Base-by-base conservation (phyloP, 2,888 invertebrate genomes). In the Balanococcus diminutus region DNA sequence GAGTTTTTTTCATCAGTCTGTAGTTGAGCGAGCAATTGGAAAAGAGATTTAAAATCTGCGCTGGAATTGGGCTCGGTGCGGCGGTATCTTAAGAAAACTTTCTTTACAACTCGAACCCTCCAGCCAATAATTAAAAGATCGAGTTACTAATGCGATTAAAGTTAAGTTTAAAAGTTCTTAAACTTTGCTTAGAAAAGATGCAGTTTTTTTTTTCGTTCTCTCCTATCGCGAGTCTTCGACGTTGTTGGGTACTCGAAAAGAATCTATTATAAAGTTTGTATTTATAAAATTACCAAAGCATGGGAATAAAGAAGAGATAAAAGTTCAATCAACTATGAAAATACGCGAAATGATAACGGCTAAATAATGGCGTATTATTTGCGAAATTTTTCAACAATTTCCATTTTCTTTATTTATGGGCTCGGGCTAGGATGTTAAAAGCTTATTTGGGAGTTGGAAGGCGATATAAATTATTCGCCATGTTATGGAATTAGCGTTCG, bases 291-390 rank as follows among this genome's bases (percentile, higher is more conserved):
- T 67, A 67, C 61, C 61, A 67, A 67, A 22, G 28, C 25, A 25
- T 9, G 75, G n/a, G 75, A 16, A 31, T 19, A 14, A 32, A 32
- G 14, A 75, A 32, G 5, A 75, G 75, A 75, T 75, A 75, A 75
- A 75, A 75, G 75, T 75, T 75, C 75, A 75, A 75, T 75, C 75
- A 75, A 75, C 75, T 75, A 75, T 75, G 75, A 75, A 75, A 75
- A 67, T 67, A 67, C 32, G 75, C 75, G 32, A 75, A 32, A 75
- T 75, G 75, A 75, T 75, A 75, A 75, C 32, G 6, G 32, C 32
- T 32, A 75, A 75, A 75, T 75, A 75, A 75, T 75, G 75, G 32
- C 75, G 75, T 75, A 75, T 75, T 75, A 75, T 75, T 75, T 75
- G 75, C 31, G 75, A 75, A 75, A 75, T 75, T 75, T 75, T 75